Percentiles rank a stretch among this genome's conserved stretches.
Conservation (phyloP, 2,797 vertebrate species). For the Carapus acus region DNA sequence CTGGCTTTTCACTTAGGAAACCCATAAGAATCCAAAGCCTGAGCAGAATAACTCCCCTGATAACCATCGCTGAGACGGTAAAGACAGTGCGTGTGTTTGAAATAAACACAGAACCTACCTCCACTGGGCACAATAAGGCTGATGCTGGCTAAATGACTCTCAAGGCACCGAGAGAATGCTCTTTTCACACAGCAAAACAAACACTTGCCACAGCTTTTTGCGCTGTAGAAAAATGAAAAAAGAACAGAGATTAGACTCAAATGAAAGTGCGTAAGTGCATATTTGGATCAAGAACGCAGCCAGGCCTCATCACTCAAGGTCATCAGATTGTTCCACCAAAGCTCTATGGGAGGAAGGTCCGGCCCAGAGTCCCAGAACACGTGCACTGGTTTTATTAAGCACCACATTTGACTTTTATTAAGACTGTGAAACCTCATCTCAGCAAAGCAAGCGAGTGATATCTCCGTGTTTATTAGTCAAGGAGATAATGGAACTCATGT, state of each 20-base stretch:
- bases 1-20: conserved; percentile 71
- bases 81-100: conserved; percentile 55
- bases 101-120: conserved; percentile 52
- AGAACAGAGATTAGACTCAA: conserved; percentile 17
- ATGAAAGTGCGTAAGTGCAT: conserved; percentile 3
- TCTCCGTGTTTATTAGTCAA: too few species aligned
- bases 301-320: conserved; percentile 32
- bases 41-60: conserved; percentile 64
- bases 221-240: not conserved
- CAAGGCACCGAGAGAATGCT: conserved; percentile 27
- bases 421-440: too few species aligned
- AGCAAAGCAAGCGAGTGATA: too few species aligned
- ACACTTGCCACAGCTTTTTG: not conserved
- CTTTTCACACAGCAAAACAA: conserved; percentile 21
- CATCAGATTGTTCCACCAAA: conserved; percentile 7
- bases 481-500: too few species aligned
- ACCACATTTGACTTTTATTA: too few species aligned
- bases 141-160: conserved; percentile 39
- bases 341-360: too few species aligned
- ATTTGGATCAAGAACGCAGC: conserved; percentile 11
- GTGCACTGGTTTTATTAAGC: too few species aligned
- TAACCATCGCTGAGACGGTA: conserved; percentile 62
- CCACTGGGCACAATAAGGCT: conserved; percentile 49
- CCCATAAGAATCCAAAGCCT: conserved; percentile 61
- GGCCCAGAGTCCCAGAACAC: too few species aligned